Percentiles rank a stretch among this genome's conserved stretches.
Evolutionary conservation across 1,140 invertebrate genomes (phyloP).

Genomic region (Lamellibrachia luymesi): DNA sequence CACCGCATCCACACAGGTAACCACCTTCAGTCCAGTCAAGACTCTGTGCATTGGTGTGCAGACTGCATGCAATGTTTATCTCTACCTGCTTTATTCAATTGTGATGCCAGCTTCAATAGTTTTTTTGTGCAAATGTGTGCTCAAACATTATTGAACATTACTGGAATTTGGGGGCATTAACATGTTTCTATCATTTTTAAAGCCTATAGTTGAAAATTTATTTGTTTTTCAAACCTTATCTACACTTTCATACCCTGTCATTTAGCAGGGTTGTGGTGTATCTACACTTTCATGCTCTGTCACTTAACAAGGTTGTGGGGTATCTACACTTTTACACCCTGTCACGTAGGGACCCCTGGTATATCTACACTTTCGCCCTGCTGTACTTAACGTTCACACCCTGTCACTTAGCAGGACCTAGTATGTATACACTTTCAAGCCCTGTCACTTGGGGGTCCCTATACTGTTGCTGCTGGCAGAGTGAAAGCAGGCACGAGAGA

Average conservation of each 20-base stretch:
- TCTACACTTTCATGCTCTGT: not conserved
- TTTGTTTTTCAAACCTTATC: too few species aligned
- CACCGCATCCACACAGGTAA: conserved; percentile 71
- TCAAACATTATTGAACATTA: not conserved
- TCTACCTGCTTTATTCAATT: not conserved
- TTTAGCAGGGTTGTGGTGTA: not conserved
- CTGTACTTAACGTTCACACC: not conserved
- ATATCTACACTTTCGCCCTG: not conserved
- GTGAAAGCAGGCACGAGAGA: not conserved
- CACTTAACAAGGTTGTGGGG: not conserved
- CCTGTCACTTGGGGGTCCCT: not conserved
- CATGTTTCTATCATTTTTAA: not conserved
- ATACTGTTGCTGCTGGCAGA: not conserved
- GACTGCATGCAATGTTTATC: not conserved
- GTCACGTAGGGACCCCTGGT: not conserved
- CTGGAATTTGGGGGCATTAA: not conserved
- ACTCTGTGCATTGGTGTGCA: not conserved
- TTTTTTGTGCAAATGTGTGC: not conserved
- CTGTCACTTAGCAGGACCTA: not conserved
- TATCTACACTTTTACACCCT: not conserved
- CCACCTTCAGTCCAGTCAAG: not conserved
- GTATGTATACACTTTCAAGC: not conserved
- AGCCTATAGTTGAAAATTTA: too few species aligned
- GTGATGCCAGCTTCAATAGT: not conserved
- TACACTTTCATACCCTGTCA: too few species aligned